Conservation (phyloP, 2,113 vertebrate species). For the Tragelaphus scriptus region DNA sequence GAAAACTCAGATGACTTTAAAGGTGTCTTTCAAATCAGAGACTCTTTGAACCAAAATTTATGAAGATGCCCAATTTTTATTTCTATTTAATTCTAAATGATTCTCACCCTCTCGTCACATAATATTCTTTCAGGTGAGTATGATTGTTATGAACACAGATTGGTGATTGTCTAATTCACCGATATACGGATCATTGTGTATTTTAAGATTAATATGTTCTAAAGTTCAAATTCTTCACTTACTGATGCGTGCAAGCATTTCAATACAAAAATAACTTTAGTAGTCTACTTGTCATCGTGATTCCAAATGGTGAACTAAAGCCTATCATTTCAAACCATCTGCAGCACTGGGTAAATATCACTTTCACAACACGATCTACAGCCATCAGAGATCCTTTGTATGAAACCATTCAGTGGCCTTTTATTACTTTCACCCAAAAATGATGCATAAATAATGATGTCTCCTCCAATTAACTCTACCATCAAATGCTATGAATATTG, state of each 20-base stretch:
- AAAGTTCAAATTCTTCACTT: conserved; percentile 48
- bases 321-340: conserved; percentile 72
- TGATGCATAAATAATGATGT: background rate
- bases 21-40: background rate
- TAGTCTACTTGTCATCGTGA: conserved; percentile 40
- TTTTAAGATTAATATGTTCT: conserved; percentile 51
- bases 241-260: background rate
- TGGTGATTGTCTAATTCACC: background rate
- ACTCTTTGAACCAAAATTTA: background rate
- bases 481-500: background rate
- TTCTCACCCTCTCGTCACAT: background rate
- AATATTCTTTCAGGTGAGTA: background rate
- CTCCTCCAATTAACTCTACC: background rate
- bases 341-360: conserved; percentile 57
- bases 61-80: background rate
- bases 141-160: background rate
- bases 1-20: background rate
- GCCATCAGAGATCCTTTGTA: conserved; percentile 24
- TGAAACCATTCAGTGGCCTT: conserved; percentile 5
- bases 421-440: background rate
- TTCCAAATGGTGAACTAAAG: conserved; percentile 63
- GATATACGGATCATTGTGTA: background rate
- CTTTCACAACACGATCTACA: conserved; percentile 49
- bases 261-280: conserved; percentile 49
- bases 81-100: background rate